Base-by-base conservation (phyloP, 2,888 invertebrate genomes). In the Drosophila tanythrix region DNA sequence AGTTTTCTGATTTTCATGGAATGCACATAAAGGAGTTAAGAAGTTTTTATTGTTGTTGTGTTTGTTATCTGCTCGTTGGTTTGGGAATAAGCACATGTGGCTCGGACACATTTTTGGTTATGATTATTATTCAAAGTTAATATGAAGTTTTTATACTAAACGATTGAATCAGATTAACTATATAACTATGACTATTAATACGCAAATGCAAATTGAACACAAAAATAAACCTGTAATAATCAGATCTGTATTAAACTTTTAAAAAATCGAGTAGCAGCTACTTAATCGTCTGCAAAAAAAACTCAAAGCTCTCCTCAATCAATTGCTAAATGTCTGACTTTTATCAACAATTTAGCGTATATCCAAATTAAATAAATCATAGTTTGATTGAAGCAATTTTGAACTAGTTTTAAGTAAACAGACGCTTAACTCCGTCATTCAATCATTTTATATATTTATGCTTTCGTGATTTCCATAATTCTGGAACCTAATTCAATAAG, bases 41-140 rank as follows among this genome's bases (percentile, higher is more conserved):
- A 25, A 4, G 40, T 18, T 40, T 2, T 65, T 58, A 46, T 46
- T 46, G 25, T 46, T 46, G 15, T 46, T 25, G 46, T 46, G 15
- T 25, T 55, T 36, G 55, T 36, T 36, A 36, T 55, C 25, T 21
- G 33, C 13, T n/a, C 27, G 53, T 25, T 13, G n/a, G 1, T 27
- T 29, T 81, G 84, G 59, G 82, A 83, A 83, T 46, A 48, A 25
- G 4, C 53, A 66, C 82, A 83, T 71, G 58, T 74, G 84, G 61
- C 51, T 36, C 35, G 51, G 21, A 25, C 11, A 11, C 21, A 27
- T 57, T 3, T 5, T 29, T n/a, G 29, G 5, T 40, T 33, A 25
- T 7, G 15, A 36, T 11, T 36, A 8, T 40, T 36, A 15, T 36
- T n/a, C 18, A 38, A 8, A 38, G 31, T 25, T 53, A 10, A 2